A percentile compares a stretch with the other conserved stretches of the same genome.
Evolutionary conservation across 37 sponge, comb jelly and placozoan genomes (phyloP).

Genomic region (Mnemiopsis leidyi): DNA sequence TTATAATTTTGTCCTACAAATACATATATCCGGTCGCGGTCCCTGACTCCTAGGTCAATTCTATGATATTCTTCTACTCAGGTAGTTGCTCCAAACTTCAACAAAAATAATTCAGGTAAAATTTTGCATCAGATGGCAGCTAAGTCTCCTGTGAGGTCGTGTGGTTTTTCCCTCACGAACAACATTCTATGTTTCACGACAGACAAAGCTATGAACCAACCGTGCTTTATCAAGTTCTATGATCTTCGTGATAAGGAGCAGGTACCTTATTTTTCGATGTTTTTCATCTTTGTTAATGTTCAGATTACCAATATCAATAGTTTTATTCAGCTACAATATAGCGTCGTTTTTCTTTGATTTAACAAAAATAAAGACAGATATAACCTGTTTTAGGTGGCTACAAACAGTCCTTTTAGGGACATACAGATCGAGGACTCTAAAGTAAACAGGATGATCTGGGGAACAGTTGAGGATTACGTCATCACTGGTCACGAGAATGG

Average conservation of each 20-base stretch:
- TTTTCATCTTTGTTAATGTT: too few relatives aligned
- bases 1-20: too few relatives aligned
- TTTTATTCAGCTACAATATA: too few relatives aligned
- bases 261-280: not conserved
- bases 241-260: conserved; percentile 69
- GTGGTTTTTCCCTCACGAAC: conserved; percentile 79
- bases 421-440: conserved; percentile 66
- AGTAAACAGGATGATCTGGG: conserved; percentile 90
- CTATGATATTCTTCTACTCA: too few relatives aligned
- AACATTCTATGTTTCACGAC: conserved; percentile 79
- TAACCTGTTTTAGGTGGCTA: not conserved
- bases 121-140: conserved; percentile 61
- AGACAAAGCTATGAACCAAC: conserved; percentile 76
- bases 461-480: conserved; percentile 81
- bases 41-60: too few relatives aligned
- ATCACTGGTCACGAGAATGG: conserved; percentile 95
- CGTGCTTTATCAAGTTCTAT: conserved; percentile 79
- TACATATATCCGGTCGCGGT: too few relatives aligned
- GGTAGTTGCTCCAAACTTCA: too few relatives aligned
- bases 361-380: not conserved
- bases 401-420: not conserved
- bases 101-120: conserved; percentile 67
- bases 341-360: too few relatives aligned
- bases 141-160: conserved; percentile 80
- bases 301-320: too few relatives aligned